A percentile compares a stretch with the other conserved stretches of the same genome.
phyloP scores from a whole-genome alignment of 2,888 invertebrate genomes.

The Panzeria rudis region DNA sequence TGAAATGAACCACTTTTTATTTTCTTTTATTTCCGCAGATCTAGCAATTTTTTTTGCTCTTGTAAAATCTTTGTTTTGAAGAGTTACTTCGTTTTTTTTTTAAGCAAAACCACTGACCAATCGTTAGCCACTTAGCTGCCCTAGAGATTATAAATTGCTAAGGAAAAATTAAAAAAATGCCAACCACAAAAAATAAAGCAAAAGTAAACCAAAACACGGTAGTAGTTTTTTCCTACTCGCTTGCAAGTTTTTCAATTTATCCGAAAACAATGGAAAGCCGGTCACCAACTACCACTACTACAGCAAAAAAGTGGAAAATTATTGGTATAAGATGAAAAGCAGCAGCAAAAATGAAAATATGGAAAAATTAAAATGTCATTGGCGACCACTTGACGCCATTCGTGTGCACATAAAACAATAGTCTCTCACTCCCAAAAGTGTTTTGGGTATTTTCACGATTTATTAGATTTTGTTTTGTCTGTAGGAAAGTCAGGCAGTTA shows the following conservation, averaged over 20 bases:
- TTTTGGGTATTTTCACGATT: conserved; percentile 66
- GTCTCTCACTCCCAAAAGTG: conserved; percentile 19
- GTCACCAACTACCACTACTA: background rate
- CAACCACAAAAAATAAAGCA: conserved; percentile 7
- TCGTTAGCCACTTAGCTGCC: conserved; percentile 66
- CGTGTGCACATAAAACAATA: conserved; percentile 34
- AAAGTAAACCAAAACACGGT: conserved; percentile 41
- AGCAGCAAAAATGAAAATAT: conserved; percentile 43
- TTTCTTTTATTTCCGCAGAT: background rate
- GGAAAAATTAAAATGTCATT: conserved; percentile 66
- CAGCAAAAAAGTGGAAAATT: conserved; percentile 11
- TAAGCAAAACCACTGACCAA: conserved; percentile 58
- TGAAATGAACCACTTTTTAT: conserved; percentile 12
- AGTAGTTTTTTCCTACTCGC: conserved; percentile 38
- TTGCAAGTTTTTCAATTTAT: conserved; percentile 68
- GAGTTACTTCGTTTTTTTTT: conserved; percentile 11
- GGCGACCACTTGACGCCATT: conserved; percentile 72
- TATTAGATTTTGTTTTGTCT: conserved; percentile 72
- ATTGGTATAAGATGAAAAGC: background rate
- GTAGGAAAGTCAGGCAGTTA: conserved; percentile 10
- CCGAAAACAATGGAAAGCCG: conserved; percentile 52
- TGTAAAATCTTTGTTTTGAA: conserved; percentile 40
- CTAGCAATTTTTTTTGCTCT: background rate
- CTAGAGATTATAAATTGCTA: conserved; percentile 66
- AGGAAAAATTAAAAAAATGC: conserved; percentile 24